These are phyloP conservation scores for Arrhamphus sclerolepis DNA, from an alignment of 2,797 vertebrate genomes.

Conservation along the genomic window DNA sequence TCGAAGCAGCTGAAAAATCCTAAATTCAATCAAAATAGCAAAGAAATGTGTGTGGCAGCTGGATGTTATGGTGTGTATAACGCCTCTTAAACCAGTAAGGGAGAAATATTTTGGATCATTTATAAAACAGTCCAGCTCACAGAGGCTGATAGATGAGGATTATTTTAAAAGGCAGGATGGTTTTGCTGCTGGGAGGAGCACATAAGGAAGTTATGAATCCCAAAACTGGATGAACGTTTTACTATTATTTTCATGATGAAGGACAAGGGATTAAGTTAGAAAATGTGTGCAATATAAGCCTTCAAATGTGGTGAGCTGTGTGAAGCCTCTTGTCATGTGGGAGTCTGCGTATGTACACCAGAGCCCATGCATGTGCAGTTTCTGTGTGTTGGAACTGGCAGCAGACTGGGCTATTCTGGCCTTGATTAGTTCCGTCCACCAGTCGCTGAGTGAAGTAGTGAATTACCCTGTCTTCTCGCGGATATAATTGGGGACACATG, in stretches of 20 bases:
- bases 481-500: constrained; percentile 82
- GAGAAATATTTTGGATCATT: constrained; percentile 1
- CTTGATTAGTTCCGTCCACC: constrained; percentile 73
- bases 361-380: constrained; percentile 27
- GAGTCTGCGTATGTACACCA: constrained; percentile 6
- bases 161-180: neutral
- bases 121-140: neutral
- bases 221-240: constrained; percentile 17
- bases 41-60: too few species aligned
- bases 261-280: constrained; percentile 7
- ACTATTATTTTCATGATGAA: constrained; percentile 6
- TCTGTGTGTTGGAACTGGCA: constrained; percentile 62
- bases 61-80: too few species aligned
- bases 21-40: too few species aligned
- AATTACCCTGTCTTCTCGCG: constrained; percentile 69
- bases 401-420: constrained; percentile 62
- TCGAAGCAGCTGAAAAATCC: too few species aligned
- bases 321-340: constrained; percentile 28
- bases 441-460: constrained; percentile 62
- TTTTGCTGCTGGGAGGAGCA: constrained; percentile 8
- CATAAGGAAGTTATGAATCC: neutral
- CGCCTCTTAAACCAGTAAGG: too few species aligned
- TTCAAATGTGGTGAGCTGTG: constrained; percentile 40
- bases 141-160: too few species aligned
- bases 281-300: constrained; percentile 35